phyloP scores from a whole-genome alignment of 2,888 invertebrate genomes.

The Ommatoiulus sabulosus region DNA sequence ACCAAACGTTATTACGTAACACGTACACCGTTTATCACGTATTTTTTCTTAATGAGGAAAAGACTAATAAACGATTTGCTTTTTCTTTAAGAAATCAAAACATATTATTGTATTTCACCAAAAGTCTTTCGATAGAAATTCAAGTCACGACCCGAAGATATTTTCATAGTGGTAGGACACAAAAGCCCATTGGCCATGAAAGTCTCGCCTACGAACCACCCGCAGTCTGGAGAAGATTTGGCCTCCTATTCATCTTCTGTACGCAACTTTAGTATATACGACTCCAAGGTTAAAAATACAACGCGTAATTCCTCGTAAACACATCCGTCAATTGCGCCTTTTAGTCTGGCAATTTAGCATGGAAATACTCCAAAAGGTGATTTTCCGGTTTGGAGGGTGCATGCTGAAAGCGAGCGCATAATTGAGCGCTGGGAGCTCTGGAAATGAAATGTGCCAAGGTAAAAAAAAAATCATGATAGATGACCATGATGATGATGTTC shows the following conservation, averaged over 20 bases:
- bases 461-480: too few species aligned
- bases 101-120: too few species aligned
- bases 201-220: not conserved
- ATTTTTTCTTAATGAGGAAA: too few species aligned
- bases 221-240: constrained; percentile 7
- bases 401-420: too few species aligned
- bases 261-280: not conserved
- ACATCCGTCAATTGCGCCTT: not conserved
- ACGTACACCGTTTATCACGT: too few species aligned
- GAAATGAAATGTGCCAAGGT: too few species aligned
- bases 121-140: not conserved
- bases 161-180: not conserved
- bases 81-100: too few species aligned
- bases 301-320: not conserved
- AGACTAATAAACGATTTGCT: too few species aligned
- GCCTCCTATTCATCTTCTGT: constrained; percentile 23
- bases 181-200: not conserved
- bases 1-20: too few species aligned
- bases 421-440: too few species aligned
- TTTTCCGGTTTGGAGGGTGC: constrained; percentile 6
- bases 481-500: too few species aligned
- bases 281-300: not conserved
- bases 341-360: not conserved
- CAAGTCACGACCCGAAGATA: not conserved
- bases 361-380: not conserved